Conservation (phyloP, 2,888 invertebrate species). For the Chelonus formosanus region DNA sequence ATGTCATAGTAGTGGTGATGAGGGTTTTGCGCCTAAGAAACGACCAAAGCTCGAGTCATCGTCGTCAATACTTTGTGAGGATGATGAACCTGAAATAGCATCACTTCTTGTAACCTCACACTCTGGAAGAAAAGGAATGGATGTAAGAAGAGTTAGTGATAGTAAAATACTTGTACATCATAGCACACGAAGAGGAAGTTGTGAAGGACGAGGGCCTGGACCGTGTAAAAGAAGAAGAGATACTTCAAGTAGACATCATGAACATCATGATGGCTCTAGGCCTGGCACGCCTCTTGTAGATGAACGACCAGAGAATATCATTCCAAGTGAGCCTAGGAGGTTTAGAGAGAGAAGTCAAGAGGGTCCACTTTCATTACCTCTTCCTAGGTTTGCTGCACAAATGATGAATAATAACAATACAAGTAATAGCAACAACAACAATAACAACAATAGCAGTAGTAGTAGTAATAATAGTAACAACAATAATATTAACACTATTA, state of each 20-base stretch:
- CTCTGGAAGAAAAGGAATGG: constrained; percentile 60
- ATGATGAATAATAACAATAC: constrained; percentile 66
- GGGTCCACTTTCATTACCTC: constrained; percentile 82
- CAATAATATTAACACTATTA: constrained; percentile 45
- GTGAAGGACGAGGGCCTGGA: constrained; percentile 57
- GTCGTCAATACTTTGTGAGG: constrained; percentile 56
- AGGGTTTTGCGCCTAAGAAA: constrained; percentile 73
- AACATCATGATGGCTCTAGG: constrained; percentile 73
- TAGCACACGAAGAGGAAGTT: constrained; percentile 56
- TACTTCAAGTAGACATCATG: constrained; percentile 65
- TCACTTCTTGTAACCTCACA: constrained; percentile 62
- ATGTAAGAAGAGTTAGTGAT: constrained; percentile 61
- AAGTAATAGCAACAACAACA: constrained; percentile 49
- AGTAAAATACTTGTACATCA: constrained; percentile 59
- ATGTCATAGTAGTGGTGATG: constrained; percentile 77
- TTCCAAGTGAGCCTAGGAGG: constrained; percentile 80
- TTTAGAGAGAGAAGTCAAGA: constrained; percentile 71
- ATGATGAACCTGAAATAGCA: constrained; percentile 62
- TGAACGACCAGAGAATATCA: constrained; percentile 78
- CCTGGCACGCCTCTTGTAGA: constrained; percentile 88
- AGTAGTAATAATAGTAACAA: constrained; percentile 51
- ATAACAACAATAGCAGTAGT: constrained; percentile 42
- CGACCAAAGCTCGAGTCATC: constrained; percentile 71
- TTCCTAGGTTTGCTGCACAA: constrained; percentile 87
- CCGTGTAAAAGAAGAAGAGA: constrained; percentile 62